These are phyloP conservation scores for Stichopus horrens DNA, from an alignment of 53 echinoderm and acorn worm genomes.

Conservation along the genomic window DNA sequence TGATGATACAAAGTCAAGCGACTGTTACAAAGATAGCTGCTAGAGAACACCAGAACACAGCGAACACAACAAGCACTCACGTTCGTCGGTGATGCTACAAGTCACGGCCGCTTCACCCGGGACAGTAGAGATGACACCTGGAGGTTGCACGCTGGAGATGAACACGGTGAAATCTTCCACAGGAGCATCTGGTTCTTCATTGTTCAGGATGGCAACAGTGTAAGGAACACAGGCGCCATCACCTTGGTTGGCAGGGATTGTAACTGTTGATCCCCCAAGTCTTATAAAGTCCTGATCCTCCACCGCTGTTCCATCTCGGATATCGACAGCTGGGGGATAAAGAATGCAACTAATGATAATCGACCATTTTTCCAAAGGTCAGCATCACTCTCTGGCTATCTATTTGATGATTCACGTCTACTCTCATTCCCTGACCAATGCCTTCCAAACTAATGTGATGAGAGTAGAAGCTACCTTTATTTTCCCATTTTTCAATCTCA, in stretches of 20 bases:
- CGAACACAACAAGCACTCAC: neutral
- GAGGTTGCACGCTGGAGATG: neutral
- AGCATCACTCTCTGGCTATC: no score
- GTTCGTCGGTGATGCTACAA: constrained; percentile 1
- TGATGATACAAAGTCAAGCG: no score
- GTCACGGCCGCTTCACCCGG: neutral
- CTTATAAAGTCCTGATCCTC: neutral
- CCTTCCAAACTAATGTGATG: no score
- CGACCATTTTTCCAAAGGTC: no score
- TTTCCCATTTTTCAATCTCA: no score
- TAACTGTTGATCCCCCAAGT: neutral
- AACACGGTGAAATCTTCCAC: constrained; percentile 7
- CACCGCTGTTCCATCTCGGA: neutral
- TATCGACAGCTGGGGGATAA: neutral
- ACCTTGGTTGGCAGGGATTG: neutral
- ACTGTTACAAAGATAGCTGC: no score
- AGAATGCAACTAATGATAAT: neutral
- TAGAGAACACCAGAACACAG: no score
- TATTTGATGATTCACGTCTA: no score
- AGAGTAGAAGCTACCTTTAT: no score
- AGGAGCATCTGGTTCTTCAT: neutral
- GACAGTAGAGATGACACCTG: neutral
- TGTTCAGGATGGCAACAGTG: neutral
- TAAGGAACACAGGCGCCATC: neutral
- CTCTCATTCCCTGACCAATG: no score